Percentiles rank a stretch among this genome's conserved stretches.
These are phyloP conservation scores for Mesorhabditis spiculigera DNA, from an alignment of 2,888 invertebrate genomes.

Conservation along the genomic window DNA sequence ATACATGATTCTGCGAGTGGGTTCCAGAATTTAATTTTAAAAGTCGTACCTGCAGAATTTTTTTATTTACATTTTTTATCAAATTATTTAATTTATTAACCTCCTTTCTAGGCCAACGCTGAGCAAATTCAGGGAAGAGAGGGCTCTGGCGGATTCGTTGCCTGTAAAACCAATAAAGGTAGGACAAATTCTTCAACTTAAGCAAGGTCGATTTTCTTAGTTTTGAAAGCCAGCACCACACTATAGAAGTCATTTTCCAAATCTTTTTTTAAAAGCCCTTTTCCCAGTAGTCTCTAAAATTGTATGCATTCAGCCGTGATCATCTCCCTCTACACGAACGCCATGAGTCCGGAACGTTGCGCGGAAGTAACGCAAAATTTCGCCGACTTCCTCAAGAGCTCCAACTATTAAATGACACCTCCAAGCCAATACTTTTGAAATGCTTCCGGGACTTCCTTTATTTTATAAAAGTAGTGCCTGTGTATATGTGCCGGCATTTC, in stretches of 20 bases:
- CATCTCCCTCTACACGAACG: constrained; percentile 54
- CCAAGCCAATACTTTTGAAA: too few relatives aligned
- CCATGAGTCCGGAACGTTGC: constrained; percentile 57
- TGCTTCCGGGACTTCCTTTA: too few relatives aligned
- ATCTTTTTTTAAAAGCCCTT: too few relatives aligned
- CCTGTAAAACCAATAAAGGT: constrained; percentile 56
- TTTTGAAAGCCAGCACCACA: too few relatives aligned
- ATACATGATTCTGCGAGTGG: constrained; percentile 40
- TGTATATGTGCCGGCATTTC: too few relatives aligned
- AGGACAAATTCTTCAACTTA: background rate
- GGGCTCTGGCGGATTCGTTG: constrained; percentile 55
- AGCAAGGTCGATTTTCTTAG: too few relatives aligned
- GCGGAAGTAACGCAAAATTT: constrained; percentile 53
- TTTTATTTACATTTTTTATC: background rate
- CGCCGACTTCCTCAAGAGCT: constrained; percentile 57
- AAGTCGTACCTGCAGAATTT: too few relatives aligned
- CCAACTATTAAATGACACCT: constrained; percentile 51
- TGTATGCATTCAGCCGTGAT: constrained; percentile 58
- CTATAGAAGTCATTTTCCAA: too few relatives aligned
- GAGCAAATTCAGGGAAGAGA: constrained; percentile 58
- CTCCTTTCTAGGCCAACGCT: constrained; percentile 45
- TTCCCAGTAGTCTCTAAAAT: too few relatives aligned
- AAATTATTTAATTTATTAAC: background rate
- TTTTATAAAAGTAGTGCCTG: too few relatives aligned
- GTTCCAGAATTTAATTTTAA: background rate